Evolutionary conservation across 2,888 invertebrate species (phyloP), one percentile per base, ranked within the genome.

Genomic region (Ormyrus labotus): DNA sequence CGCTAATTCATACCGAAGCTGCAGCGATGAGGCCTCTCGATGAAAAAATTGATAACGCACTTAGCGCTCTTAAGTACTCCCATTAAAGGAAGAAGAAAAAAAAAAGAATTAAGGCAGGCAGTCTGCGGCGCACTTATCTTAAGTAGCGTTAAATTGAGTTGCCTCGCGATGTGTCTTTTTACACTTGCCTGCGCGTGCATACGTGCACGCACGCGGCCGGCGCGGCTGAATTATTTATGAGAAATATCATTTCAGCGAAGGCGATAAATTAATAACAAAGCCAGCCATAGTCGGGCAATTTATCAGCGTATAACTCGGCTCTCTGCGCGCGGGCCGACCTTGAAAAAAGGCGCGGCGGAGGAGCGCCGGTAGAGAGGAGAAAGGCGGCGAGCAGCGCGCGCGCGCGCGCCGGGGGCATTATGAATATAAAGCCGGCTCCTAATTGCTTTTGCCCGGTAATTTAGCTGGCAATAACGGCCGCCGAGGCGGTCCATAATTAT

Each of bases 401-500:
- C 51, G 68, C 64, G 77, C 61, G 45, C 53, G 71, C 72, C 81
- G 78, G 83, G 81, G 85, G 85, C 85, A 85, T 87, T 87, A 87
- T 87, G 87, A 87, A 88, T 88, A 87, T 83, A 83, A 83, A 87
- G 86, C 76, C 85, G 82, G 84, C 84, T 86, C 85, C 86, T 87
- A 88, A 88, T 88, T 87, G 87, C 87, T 87, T 84, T 85, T 85
- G 85, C 85, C 84, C 84, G 87, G 87, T 87, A 87, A 88, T 88
- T 88, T 87, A 87, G 86, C 85, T 83, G 85, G 87, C 86, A 87
- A 87, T 88, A 87, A 88, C 87, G 86, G 80, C 84, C 85, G 85
- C 86, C 83, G 85, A 86, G 87, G 88, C 87, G 87, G 86, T 88
- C 88, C 87, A 87, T 88, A 88, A 89, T 88, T 88, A 89, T 88